Evolutionary conservation across 1,140 invertebrate species (phyloP), one percentile per base, ranked within the genome.

Genomic region (Tetragonula clypearis): DNA sequence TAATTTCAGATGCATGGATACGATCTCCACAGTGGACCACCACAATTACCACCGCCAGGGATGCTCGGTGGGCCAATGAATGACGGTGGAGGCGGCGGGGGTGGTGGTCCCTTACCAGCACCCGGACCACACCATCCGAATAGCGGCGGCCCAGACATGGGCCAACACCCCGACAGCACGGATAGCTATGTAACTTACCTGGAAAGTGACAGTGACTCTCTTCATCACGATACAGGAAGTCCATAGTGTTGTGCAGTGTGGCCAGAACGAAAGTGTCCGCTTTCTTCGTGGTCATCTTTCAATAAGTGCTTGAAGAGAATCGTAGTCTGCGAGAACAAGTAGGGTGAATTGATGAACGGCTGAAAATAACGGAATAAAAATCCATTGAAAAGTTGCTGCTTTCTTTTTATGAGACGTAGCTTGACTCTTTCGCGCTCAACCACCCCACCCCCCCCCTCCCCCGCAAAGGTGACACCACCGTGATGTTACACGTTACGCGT

Each of bases 101-200:
- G 93, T 55, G 93, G 93, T 26, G 92, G 93, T 14, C 90, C 92
- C 49, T 78, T 92, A 72, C 92, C 94, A 9, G 96, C 96, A 0
- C 96, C 96, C 9, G 96, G 96, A 15, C 95, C 96, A 78, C 96
- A 96, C 94, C 96, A 96, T 87, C 93, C 93, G 65, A 91, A 89
- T 15, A 79, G 86, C 17, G 94, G 93, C 56, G 89, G 93, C 6
- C 93, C 94, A 0, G 94, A 95, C 79, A 94, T 95, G 93, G 95
- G 95, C 17, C 96, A 96, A 76, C 97, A 98, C 93, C 97, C 97
- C 23, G 97, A 98, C 94, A 97, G 97, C 84, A 97, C 97, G 14
- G 98, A 98, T 93, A 98, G 97, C 93, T 98, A 98, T 95, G 98
- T 98, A 72, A 98, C 98, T 68, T 98, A 98, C 95, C 96, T 98